Evolutionary conservation across 2,888 invertebrate genomes (phyloP), one percentile per base, ranked within the genome.

Genomic region (Anticlea derivata): DNA sequence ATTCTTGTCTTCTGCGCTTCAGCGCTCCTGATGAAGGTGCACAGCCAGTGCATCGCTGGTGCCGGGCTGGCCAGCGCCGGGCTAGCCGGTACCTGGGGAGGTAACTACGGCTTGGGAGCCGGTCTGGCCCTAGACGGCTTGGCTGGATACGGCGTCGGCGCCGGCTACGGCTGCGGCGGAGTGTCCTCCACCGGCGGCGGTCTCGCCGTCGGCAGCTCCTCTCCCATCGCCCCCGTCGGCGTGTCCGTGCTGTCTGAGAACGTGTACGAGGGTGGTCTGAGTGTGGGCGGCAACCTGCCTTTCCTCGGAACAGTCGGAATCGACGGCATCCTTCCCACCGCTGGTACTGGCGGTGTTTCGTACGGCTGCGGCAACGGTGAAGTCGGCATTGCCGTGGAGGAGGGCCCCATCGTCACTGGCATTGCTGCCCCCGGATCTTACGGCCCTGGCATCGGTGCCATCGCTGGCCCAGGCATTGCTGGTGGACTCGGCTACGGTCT

Each of bases 191-290:
- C 33, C 5, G 43, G 41, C 2, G 11, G n/a, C 7, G 43, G 26
- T 4, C 23, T 35, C 23, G 35, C 22, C 8, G 44, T 66, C 2
- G 53, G 61, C 27, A 67, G 66, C 53, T 58, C 57, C 20, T 65
- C 73, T 2, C 66, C 71, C 1, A 65, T 70, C 20, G 51, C 68
- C 0, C 78, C 80, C 0, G 66, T 64, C 0, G 72, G 74, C 4
- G 58, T 83, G 1, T 63, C 68, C 5, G 68, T 78, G 1, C 29
- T 66, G 5, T 80, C 80, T 3, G 77, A 82, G 46, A 78, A 79
- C 44, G 68, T 58, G 2, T 73, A 76, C 7, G 66, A 70, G 38
- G 78, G 78, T 0, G 35, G 63, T 20, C 30, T 79, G 2, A 35
- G 17, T 4, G 70, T 73, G 0, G 60, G 61, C 20, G 79, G 78